Conservation (phyloP, 2,797 vertebrate species). For the Eleutherodactylus coqui region DNA sequence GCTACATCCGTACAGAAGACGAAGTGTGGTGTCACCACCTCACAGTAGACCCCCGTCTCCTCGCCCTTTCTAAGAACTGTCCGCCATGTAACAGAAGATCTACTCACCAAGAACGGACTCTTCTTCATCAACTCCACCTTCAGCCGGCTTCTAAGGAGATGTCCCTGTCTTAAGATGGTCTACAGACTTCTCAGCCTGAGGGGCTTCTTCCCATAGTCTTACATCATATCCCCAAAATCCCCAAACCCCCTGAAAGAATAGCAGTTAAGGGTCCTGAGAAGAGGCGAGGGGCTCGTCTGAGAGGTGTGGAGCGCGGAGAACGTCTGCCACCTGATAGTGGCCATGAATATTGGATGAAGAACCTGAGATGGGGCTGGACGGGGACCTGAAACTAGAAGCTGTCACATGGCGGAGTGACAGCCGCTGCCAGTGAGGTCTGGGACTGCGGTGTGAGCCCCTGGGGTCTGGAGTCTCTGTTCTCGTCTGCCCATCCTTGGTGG, state of each 20-base stretch:
- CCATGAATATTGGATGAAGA: slow-evolving; percentile 89
- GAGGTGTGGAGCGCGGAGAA: slow-evolving; percentile 63
- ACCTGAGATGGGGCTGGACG: slow-evolving; percentile 78
- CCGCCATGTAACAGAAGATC: background rate
- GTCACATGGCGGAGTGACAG: slow-evolving; percentile 21
- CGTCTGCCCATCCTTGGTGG: background rate
- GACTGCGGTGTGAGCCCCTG: background rate
- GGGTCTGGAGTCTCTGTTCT: background rate
- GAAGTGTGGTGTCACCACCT: background rate
- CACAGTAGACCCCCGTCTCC: background rate
- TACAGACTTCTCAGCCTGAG: background rate
- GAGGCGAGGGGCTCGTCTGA: slow-evolving; percentile 75
- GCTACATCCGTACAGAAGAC: background rate
- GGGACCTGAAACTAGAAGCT: background rate
- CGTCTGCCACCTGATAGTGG: slow-evolving; percentile 81
- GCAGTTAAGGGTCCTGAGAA: slow-evolving; percentile 62
- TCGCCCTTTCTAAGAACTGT: background rate
- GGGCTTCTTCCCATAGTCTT: slow-evolving; percentile 20
- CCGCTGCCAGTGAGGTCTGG: background rate
- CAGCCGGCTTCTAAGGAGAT: background rate
- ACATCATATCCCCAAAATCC: slow-evolving; percentile 56
- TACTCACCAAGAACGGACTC: slow-evolving; percentile 28
- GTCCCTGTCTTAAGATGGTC: background rate
- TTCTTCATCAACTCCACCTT: slow-evolving; percentile 5
- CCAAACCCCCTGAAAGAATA: background rate